Conservation (phyloP, 2,113 vertebrate species). For the Garra rufa region DNA sequence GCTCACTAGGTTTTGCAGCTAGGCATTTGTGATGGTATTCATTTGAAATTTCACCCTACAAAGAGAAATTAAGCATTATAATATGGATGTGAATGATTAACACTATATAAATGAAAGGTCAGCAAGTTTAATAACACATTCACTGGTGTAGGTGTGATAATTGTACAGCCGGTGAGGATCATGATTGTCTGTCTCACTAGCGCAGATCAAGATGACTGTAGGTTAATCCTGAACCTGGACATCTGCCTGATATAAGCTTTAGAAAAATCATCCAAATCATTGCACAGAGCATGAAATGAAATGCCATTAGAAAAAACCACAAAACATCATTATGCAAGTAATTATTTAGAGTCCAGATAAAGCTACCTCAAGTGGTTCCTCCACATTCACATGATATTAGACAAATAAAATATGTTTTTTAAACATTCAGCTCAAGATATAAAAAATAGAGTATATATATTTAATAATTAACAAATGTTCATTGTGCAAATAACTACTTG, state of each 20-base stretch:
- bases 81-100: not conserved
- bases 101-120: not conserved
- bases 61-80: not conserved
- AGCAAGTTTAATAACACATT: not conserved
- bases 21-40: not conserved
- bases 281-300: not conserved
- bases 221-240: not conserved
- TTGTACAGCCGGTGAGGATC: not conserved
- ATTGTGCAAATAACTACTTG: not conserved
- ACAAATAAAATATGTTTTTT: not conserved
- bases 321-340: not conserved
- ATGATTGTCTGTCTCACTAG: not conserved
- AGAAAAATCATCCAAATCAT: not conserved
- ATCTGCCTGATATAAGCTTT: not conserved
- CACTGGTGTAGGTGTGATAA: not conserved
- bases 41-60: not conserved
- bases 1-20: not conserved
- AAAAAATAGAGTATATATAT: not conserved
- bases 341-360: not conserved
- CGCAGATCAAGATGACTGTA: not conserved
- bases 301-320: not conserved
- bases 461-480: not conserved
- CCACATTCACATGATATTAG: not conserved
- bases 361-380: not conserved
- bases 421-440: not conserved